phyloP scores from a whole-genome alignment of 2,113 vertebrate species.

The Lophura nycthemera region DNA sequence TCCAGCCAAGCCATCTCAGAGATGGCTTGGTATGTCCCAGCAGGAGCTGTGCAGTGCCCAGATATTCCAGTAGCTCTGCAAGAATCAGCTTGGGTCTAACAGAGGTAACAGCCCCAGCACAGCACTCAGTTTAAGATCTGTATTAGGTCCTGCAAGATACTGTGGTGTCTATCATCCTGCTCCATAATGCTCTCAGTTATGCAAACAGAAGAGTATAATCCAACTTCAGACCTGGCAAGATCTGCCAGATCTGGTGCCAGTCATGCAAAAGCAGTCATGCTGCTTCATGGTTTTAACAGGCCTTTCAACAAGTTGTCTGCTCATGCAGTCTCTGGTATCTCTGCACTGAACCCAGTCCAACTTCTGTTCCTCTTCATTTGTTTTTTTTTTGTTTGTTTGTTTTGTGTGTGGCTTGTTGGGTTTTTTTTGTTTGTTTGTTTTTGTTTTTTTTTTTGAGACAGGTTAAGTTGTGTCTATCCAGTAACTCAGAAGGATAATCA shows the following conservation, averaged over 20 bases:
- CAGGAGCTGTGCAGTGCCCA: background rate
- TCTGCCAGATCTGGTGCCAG: background rate
- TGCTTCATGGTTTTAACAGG: background rate
- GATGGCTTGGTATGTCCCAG: background rate
- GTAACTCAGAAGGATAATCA: background rate
- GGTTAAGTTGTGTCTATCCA: background rate
- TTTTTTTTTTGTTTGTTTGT: too few species aligned
- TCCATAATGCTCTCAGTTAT: background rate
- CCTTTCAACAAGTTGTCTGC: background rate
- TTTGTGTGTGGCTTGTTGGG: too few species aligned
- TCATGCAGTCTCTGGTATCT: background rate
- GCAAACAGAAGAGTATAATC: background rate
- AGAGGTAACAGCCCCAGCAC: background rate
- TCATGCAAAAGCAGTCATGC: background rate
- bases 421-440: too few species aligned
- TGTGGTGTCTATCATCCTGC: background rate
- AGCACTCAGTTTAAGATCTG: background rate
- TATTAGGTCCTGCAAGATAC: background rate
- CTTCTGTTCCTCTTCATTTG: background rate
- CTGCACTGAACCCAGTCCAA: background rate
- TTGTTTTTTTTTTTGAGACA: background rate
- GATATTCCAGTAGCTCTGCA: background rate
- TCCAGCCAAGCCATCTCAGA: background rate
- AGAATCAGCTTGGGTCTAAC: background rate
- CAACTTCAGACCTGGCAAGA: background rate